These are phyloP conservation scores for Linurgus olivaceus DNA, from an alignment of 2,797 vertebrate species.

Conservation along the genomic window DNA sequence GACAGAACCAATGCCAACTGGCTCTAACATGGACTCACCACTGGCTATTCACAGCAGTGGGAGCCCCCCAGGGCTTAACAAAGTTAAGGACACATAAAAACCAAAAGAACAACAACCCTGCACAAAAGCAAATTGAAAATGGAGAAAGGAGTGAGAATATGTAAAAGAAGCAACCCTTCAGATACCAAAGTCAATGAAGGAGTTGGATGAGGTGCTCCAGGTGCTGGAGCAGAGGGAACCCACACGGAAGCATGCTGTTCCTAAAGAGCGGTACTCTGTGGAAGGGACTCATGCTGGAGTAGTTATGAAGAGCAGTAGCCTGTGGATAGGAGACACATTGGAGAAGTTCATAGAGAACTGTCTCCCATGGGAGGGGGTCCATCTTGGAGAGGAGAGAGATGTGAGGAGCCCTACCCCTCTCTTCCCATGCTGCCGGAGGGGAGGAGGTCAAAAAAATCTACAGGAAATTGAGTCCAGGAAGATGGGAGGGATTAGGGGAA, in stretches of 20 bases:
- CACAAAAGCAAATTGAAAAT: neutral
- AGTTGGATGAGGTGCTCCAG: neutral
- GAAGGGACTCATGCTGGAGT: neutral
- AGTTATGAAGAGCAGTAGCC: neutral
- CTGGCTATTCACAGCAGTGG: accelerated
- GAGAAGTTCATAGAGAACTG: neutral
- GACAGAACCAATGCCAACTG: neutral
- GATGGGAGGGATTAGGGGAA: neutral
- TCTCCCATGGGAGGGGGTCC: neutral
- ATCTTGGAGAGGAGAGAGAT: neutral
- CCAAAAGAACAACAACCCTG: neutral
- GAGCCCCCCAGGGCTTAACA: neutral
- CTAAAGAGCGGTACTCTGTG: neutral
- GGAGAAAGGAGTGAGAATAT: neutral
- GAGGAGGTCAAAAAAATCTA: accelerated
- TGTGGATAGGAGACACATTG: neutral
- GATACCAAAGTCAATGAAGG: neutral
- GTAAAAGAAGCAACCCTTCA: neutral
- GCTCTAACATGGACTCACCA: accelerated
- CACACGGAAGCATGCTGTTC: neutral
- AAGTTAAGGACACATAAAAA: neutral
- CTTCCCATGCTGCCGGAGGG: no score
- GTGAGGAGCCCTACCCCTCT: neutral
- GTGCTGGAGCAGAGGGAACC: neutral
- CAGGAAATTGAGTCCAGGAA: neutral